These are phyloP conservation scores for Drosophila melanogaster DNA, from an alignment of 1,140 invertebrate species.

Conservation along the genomic window DNA sequence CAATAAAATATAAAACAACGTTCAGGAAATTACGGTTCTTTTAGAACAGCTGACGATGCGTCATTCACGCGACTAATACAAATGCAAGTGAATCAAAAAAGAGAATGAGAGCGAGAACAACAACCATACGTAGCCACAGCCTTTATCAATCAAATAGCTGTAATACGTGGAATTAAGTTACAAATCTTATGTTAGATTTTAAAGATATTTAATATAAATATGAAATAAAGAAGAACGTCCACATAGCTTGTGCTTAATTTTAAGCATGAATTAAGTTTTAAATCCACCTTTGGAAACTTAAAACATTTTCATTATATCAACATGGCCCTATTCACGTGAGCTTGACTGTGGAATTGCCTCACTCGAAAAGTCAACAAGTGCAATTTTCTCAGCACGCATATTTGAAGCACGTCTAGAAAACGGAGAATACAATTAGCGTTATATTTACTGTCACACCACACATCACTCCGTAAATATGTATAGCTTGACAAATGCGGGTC, in stretches of 20 bases:
- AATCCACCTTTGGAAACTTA: no score
- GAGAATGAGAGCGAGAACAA: slow-evolving; percentile 33
- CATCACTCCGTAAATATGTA: not conserved
- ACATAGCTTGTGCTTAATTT: no score
- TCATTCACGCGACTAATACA: slow-evolving; percentile 61
- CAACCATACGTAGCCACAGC: slow-evolving; percentile 27
- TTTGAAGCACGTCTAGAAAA: slow-evolving; percentile 19
- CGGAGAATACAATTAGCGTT: slow-evolving; percentile 25
- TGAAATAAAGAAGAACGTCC: no score
- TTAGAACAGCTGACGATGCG: slow-evolving; percentile 78
- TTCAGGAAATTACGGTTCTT: slow-evolving; percentile 62
- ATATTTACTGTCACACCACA: slow-evolving; percentile 18
- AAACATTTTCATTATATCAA: not conserved
- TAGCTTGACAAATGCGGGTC: slow-evolving; percentile 9
- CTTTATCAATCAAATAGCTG: slow-evolving; percentile 25
- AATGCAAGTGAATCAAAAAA: slow-evolving; percentile 34
- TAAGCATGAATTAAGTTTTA: no score
- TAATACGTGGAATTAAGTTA: no score
- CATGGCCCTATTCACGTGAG: slow-evolving; percentile 3
- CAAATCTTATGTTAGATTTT: no score
- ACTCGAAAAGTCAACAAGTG: slow-evolving; percentile 58
- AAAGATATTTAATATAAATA: no score
- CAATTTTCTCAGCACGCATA: slow-evolving; percentile 38
- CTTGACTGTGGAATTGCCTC: slow-evolving; percentile 28
- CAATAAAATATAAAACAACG: slow-evolving; percentile 79